A percentile compares a stretch with the other conserved stretches of the same genome.
Evolutionary conservation across 2,888 invertebrate species (phyloP).

Genomic region (Lithosia quadra): DNA sequence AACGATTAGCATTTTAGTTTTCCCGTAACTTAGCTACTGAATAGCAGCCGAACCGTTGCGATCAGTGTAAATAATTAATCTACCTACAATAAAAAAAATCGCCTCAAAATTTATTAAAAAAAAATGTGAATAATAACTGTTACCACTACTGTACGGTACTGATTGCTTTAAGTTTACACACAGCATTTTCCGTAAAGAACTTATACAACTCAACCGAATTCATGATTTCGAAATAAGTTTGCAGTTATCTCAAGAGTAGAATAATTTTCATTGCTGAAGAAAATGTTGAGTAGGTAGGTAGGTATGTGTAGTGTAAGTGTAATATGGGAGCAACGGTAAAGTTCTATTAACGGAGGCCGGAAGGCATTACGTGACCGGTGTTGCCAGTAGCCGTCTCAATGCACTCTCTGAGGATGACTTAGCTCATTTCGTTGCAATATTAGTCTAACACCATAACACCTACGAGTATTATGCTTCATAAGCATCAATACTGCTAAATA

Average conservation of each 20-base stretch:
- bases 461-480: slow-evolving; percentile 42
- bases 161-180: too few species aligned
- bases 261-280: slow-evolving; percentile 31
- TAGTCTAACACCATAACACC: slow-evolving; percentile 33
- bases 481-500: slow-evolving; percentile 37
- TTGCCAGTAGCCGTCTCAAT: slow-evolving; percentile 53
- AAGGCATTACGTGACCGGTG: slow-evolving; percentile 72
- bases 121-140: too few species aligned
- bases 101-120: too few species aligned
- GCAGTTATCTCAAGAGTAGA: slow-evolving; percentile 21
- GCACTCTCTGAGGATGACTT: slow-evolving; percentile 52
- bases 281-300: slow-evolving; percentile 36
- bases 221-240: not conserved
- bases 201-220: too few species aligned
- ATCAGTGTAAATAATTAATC: not conserved
- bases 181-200: not conserved
- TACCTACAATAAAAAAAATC: not conserved
- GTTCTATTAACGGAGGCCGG: slow-evolving; percentile 70
- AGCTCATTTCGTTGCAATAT: slow-evolving; percentile 42
- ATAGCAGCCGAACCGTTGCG: too few species aligned
- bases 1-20: too few species aligned
- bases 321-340: slow-evolving; percentile 62
- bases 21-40: too few species aligned
- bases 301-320: slow-evolving; percentile 18
- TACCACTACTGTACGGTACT: too few species aligned